These are phyloP conservation scores for Phodopus roborovskii DNA, from an alignment of 2,113 vertebrate species.

Conservation along the genomic window DNA sequence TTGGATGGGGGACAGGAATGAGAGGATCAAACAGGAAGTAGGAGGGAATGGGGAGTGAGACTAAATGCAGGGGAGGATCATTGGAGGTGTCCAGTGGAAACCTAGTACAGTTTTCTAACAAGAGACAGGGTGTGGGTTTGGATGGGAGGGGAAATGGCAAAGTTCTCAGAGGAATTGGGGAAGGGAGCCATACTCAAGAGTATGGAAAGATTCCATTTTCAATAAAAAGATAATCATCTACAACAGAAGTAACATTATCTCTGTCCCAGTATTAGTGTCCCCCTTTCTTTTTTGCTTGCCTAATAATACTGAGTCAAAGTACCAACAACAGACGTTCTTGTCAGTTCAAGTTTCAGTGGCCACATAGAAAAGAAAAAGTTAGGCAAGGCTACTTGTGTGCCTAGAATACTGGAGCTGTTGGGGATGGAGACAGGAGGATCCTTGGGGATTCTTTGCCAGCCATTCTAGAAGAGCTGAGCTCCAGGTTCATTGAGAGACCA, in stretches of 20 bases:
- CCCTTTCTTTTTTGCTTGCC: not conserved
- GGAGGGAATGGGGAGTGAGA: not conserved
- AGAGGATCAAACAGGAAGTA: not conserved
- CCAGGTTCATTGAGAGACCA: not conserved
- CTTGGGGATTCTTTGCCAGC: too few species aligned
- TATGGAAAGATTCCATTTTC: not conserved
- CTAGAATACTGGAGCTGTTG: not conserved
- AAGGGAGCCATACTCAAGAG: not conserved
- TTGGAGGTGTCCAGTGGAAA: not conserved
- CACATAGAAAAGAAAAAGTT: not conserved
- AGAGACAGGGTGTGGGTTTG: not conserved
- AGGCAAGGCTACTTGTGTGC: not conserved
- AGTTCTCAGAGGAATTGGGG: not conserved
- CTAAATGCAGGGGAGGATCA: too few species aligned
- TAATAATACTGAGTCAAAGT: not conserved
- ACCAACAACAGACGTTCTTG: not conserved
- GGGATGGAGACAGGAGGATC: too few species aligned
- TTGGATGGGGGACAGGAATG: not conserved
- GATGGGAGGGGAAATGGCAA: too few species aligned
- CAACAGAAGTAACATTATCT: not conserved
- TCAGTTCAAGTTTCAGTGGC: not conserved
- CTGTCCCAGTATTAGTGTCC: not conserved
- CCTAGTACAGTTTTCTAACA: not conserved
- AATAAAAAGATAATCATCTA: not conserved
- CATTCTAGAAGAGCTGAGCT: not conserved